Conservation (phyloP, 1,140 invertebrate species). For the Bombus fervidus region DNA sequence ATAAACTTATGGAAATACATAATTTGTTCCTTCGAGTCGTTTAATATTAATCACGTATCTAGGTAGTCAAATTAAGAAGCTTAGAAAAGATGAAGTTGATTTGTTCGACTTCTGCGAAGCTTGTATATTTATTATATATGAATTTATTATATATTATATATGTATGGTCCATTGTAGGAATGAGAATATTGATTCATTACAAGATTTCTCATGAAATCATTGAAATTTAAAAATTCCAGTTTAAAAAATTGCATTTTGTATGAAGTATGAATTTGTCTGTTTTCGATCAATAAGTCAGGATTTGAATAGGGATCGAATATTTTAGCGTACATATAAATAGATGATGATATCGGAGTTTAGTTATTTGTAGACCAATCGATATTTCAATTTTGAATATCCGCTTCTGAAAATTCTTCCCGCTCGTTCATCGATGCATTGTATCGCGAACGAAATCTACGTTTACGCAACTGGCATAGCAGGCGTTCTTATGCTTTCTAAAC, state of each 20-base stretch:
- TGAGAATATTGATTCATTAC: background rate
- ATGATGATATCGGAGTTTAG: background rate
- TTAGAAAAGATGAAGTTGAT: background rate
- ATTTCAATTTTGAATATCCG: background rate
- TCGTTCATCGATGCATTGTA: background rate
- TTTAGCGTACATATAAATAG: background rate
- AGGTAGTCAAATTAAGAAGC: too few relatives aligned
- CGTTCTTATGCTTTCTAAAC: conserved; percentile 6
- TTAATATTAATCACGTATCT: background rate
- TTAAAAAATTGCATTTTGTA: background rate
- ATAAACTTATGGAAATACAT: background rate
- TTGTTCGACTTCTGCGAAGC: background rate
- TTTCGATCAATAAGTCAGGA: background rate
- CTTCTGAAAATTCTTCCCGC: background rate
- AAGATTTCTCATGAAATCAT: background rate
- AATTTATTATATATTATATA: background rate
- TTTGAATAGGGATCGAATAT: background rate
- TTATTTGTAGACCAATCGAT: background rate
- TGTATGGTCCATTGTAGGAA: background rate
- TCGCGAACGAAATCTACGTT: background rate
- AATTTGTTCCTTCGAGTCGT: background rate
- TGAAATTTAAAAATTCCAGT: background rate
- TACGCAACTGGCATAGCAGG: background rate
- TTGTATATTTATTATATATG: background rate
- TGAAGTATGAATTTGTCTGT: too few relatives aligned